Evolutionary conservation across 1,140 invertebrate species (phyloP).

Genomic region (Helicoverpa armigera): DNA sequence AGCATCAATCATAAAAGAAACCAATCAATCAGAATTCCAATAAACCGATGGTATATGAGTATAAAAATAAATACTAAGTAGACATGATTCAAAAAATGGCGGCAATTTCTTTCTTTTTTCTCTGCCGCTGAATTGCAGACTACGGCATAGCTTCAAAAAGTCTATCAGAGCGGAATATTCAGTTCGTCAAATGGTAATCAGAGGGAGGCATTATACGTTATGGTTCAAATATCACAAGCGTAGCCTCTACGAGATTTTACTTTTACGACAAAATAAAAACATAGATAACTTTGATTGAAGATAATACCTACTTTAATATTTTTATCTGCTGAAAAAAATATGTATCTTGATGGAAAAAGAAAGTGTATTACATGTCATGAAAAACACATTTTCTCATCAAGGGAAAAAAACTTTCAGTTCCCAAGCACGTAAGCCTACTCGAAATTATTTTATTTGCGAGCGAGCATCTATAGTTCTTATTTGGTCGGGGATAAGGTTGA

Average conservation of each 20-base stretch:
- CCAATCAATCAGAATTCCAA: constrained; percentile 52
- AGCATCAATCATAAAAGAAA: constrained; percentile 27
- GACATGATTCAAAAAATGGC: constrained; percentile 64
- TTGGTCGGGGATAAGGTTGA: constrained; percentile 14
- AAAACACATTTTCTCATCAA: constrained; percentile 57
- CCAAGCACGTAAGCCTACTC: constrained; percentile 63
- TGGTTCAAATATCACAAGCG: constrained; percentile 82
- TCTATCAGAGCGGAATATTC: constrained; percentile 78
- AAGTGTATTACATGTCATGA: constrained; percentile 55
- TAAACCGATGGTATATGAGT: constrained; percentile 41
- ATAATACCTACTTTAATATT: constrained; percentile 44
- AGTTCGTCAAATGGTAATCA: constrained; percentile 84
- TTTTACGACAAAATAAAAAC: constrained; percentile 52
- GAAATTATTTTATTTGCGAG: constrained; percentile 61
- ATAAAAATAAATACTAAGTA: constrained; percentile 57
- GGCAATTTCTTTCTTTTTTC: constrained; percentile 71
- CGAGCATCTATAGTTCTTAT: constrained; percentile 41
- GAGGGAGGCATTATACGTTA: constrained; percentile 77
- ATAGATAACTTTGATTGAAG: constrained; percentile 47
- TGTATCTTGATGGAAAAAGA: constrained; percentile 45
- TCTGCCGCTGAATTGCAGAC: constrained; percentile 59
- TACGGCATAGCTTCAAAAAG: constrained; percentile 74
- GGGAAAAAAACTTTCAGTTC: constrained; percentile 62
- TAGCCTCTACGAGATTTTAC: constrained; percentile 49
- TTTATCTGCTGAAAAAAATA: constrained; percentile 45